phyloP scores from a whole-genome alignment of 2,113 vertebrate species.

The human region DNA sequence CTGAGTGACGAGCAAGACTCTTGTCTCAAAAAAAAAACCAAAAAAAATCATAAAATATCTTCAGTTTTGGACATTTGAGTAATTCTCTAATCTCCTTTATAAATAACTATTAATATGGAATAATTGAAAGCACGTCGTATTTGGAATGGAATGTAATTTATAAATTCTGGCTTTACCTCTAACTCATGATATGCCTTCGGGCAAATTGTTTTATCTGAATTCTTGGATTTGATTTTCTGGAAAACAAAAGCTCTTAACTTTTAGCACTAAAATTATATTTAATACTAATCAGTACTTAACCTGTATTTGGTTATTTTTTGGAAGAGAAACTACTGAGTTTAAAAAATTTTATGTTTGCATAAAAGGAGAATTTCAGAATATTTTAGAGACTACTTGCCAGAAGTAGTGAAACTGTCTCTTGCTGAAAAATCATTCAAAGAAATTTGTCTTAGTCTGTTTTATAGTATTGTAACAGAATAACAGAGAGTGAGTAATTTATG shows the following conservation, averaged over 20 bases:
- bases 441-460: neutral
- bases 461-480: neutral
- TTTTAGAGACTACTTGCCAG: neutral
- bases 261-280: slow-evolving; percentile 31
- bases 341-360: neutral
- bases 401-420: neutral
- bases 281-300: neutral
- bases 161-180: neutral
- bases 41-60: neutral
- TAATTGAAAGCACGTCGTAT: neutral
- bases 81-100: neutral
- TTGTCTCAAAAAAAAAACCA: too few relatives aligned
- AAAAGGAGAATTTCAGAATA: slow-evolving; percentile 2
- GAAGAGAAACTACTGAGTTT: neutral
- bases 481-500: neutral
- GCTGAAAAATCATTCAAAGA: neutral
- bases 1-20: too few relatives aligned
- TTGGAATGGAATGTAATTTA: neutral
- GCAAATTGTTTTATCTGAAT: neutral
- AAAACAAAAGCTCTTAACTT: slow-evolving; percentile 13
- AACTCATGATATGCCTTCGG: neutral
- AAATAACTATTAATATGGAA: neutral
- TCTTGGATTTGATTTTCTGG: neutral
- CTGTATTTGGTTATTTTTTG: slow-evolving; percentile 32
- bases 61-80: neutral